Evolutionary conservation across 2,888 invertebrate genomes (phyloP), one percentile per base, ranked within the genome.

Genomic region (Phasia obesa): DNA sequence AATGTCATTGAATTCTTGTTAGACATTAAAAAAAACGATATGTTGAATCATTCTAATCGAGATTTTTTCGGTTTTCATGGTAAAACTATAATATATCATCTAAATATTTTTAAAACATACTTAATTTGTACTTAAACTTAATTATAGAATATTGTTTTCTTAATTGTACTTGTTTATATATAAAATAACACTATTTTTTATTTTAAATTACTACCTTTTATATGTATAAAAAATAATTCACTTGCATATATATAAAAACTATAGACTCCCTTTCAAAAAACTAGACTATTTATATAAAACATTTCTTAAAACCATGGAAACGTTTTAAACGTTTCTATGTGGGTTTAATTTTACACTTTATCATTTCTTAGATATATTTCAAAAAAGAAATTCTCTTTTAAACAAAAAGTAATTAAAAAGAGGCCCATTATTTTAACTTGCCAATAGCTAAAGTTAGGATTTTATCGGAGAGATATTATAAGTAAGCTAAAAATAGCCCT

Each of bases 71-170:
- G n/a, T 51, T 44, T 62, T 49, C n/a, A 31, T 6, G 7, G 23
- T 77, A 62, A 55, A 23, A 47, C 62, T 70, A 67, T 55, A 2
- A 17, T 51, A 51, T 74, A 73, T 38, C 53, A 67, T 53, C 38
- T 64, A 38, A 59, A 31, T 57, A 55, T 23, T 21, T 74, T 13
- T 67, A 67, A 77, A 65, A 78, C 64, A 75, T 78, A 71, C 71
- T 79, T 71, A 60, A 79, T 83, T 83, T 83, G 83, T 83, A 83
- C 83, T 83, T 79, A 83, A 83, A 42, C 75, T 75, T 83, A 83
- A 11, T 31, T 77, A 6, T 59, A 67, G n/a, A 67, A 49, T 59
- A 57, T 51, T 47, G 31, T 42, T 25, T 19, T 4, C 19, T 65
- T 75, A 38, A 19, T 69, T 64, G 17, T 44, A 15, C 13, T 47